Evolutionary conservation across 2,888 invertebrate species (phyloP).

Genomic region (Zaprionus bogoriensis): DNA sequence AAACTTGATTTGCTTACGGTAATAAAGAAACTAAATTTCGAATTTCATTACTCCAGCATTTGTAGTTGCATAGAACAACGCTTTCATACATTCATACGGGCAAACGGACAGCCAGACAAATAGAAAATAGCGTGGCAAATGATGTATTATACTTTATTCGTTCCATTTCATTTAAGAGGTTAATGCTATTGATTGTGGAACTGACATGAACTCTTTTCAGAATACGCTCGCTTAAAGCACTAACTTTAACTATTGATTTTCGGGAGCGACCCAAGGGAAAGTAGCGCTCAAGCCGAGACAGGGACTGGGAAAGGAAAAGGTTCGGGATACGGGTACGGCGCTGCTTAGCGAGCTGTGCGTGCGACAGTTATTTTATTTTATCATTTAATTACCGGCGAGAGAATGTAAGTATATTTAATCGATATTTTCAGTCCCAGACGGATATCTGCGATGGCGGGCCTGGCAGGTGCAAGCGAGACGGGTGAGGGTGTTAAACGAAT

Average conservation of each 20-base stretch:
- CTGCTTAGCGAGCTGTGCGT: slow-evolving; percentile 29
- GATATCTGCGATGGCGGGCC: not conserved
- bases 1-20: no score
- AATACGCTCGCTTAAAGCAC: slow-evolving; percentile 3
- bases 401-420: slow-evolving; percentile 32
- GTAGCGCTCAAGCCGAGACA: not conserved
- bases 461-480: not conserved
- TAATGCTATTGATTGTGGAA: no score
- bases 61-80: no score
- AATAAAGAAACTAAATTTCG: no score
- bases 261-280: not conserved
- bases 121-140: no score
- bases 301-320: not conserved
- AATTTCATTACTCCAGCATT: no score
- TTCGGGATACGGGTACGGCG: no score
- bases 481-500: slow-evolving; percentile 12
- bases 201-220: not conserved
- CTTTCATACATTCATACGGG: no score
- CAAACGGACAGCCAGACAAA: no score
- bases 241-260: slow-evolving; percentile 43
- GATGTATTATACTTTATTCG: no score
- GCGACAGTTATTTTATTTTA: slow-evolving; percentile 31
- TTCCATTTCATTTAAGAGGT: no score
- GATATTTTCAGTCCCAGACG: slow-evolving; percentile 18
- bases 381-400: slow-evolving; percentile 35